These are phyloP conservation scores for Cynopterus brachyotis DNA, from an alignment of 2,113 vertebrate genomes.

Conservation along the genomic window DNA sequence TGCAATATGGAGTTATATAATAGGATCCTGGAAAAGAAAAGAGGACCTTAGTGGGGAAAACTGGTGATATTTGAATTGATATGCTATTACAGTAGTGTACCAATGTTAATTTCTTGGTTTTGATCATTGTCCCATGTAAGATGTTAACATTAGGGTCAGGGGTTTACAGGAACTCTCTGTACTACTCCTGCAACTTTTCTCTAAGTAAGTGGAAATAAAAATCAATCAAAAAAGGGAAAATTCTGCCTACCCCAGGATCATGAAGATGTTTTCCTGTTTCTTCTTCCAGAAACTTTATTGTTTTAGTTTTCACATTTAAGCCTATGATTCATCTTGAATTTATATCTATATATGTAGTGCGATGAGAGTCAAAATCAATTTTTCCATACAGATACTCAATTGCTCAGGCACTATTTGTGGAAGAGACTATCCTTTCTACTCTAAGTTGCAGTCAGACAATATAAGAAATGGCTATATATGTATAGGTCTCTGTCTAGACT, in stretches of 20 bases:
- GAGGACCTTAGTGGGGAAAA: neutral
- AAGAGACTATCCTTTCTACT: neutral
- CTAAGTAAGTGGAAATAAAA: neutral
- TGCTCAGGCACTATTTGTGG: neutral
- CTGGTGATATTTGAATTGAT: neutral
- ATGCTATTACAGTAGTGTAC: neutral
- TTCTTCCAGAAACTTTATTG: neutral
- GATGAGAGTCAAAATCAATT: neutral
- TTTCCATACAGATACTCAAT: neutral
- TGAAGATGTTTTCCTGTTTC: neutral
- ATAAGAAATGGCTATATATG: neutral
- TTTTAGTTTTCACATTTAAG: neutral
- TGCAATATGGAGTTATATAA: neutral
- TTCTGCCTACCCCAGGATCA: neutral
- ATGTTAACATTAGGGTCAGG: neutral
- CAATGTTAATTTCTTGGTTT: neutral
- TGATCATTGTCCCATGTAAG: neutral
- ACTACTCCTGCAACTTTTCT: neutral
- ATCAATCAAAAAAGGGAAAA: neutral
- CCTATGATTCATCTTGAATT: neutral
- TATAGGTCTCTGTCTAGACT: neutral
- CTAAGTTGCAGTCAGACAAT: neutral
- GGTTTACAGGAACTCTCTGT: neutral
- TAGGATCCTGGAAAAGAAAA: neutral
- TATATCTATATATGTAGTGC: neutral